Percentiles rank a stretch among this genome's conserved stretches.
Conservation (phyloP, 2,888 invertebrate genomes). For the Galeruca laticollis region DNA sequence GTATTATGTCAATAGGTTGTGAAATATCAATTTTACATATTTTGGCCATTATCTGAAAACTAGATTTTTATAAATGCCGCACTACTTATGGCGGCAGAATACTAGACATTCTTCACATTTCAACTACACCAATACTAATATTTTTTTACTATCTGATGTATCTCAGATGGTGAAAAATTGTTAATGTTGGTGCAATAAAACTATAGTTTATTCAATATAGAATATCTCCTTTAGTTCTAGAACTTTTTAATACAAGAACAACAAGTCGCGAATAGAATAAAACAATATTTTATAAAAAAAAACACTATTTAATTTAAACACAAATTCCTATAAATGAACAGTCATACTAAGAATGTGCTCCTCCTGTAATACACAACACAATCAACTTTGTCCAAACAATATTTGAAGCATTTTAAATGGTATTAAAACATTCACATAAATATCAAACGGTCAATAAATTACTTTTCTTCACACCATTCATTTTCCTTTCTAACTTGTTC, state of each 20-base stretch:
- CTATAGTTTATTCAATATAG: no score
- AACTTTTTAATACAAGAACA: background rate
- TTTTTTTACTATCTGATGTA: no score
- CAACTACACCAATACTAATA: no score
- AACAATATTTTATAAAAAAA: background rate
- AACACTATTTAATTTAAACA: conserved; percentile 8
- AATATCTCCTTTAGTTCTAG: no score
- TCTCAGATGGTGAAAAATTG: no score
- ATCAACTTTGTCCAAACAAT: conserved; percentile 4
- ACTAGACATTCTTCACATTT: no score
- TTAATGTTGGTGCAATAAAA: no score
- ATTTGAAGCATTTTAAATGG: background rate
- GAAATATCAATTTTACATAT: no score
- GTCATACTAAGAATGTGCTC: background rate
- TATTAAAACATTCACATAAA: conserved; percentile 15
- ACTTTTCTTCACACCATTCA: conserved; percentile 94
- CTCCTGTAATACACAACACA: background rate
- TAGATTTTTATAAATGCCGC: no score
- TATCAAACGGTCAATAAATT: conserved; percentile 45
- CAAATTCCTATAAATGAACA: background rate
- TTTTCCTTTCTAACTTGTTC: conserved; percentile 98
- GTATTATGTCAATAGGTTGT: no score
- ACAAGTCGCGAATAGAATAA: background rate
- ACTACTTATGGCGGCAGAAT: no score
- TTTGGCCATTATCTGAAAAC: no score